These are phyloP conservation scores for Dilophus febrilis DNA, from an alignment of 2,888 invertebrate genomes.

Conservation along the genomic window DNA sequence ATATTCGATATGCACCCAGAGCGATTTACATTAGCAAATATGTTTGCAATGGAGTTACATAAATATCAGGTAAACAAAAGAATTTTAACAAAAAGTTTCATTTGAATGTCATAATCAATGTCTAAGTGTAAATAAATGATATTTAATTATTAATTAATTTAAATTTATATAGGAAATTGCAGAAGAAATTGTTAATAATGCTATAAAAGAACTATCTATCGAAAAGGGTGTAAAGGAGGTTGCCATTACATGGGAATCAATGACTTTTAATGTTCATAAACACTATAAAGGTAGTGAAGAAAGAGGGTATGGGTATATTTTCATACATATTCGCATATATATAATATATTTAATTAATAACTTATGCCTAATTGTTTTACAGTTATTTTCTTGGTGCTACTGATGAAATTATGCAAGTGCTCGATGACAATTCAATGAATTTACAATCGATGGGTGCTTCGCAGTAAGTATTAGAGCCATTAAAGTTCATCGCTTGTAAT, in stretches of 20 bases:
- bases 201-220: conserved; percentile 80
- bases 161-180: conserved; percentile 41
- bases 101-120: neutral
- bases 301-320: conserved; percentile 38
- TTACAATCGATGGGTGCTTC: conserved; percentile 83
- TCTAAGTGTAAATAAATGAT: too few relatives aligned
- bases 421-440: conserved; percentile 82
- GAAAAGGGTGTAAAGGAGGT: conserved; percentile 76
- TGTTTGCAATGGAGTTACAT: conserved; percentile 85
- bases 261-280: conserved; percentile 44
- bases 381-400: conserved; percentile 54
- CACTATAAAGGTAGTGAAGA: conserved; percentile 60
- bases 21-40: conserved; percentile 77
- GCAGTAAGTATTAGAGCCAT: conserved; percentile 33
- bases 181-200: conserved; percentile 70
- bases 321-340: neutral
- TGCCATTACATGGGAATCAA: conserved; percentile 51
- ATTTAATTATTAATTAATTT: too few relatives aligned
- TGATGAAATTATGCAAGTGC: conserved; percentile 61
- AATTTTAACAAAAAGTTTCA: too few relatives aligned
- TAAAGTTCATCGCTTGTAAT: conserved; percentile 4
- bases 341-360: neutral
- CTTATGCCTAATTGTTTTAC: neutral
- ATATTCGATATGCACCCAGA: conserved; percentile 77
- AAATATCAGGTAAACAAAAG: conserved; percentile 43